Conservation (phyloP, 2,797 vertebrate species). For the Clarias platycephalus region DNA sequence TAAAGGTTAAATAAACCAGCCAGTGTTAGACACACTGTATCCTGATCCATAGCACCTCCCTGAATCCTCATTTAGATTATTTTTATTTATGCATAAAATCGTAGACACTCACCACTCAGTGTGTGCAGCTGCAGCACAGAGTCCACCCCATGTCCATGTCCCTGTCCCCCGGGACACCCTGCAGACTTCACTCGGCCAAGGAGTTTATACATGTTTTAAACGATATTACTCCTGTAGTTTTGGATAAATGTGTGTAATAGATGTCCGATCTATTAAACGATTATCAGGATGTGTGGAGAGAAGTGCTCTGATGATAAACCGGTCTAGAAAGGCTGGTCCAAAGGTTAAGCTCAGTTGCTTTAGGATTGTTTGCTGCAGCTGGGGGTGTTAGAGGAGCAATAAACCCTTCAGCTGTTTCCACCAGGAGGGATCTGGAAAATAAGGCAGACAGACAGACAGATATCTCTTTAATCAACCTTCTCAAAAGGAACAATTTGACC, state of each 20-base stretch:
- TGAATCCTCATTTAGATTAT: not conserved
- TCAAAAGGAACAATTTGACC: not conserved
- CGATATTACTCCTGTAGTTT: not conserved
- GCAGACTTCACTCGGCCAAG: not conserved
- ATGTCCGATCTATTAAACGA: not conserved
- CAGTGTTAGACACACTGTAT: not conserved
- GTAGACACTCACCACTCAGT: slow-evolving; percentile 68
- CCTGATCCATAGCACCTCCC: not conserved
- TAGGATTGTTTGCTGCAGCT: not conserved
- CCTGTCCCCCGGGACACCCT: not conserved
- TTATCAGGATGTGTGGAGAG: not conserved
- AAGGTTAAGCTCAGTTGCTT: not conserved
- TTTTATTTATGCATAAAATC: not conserved
- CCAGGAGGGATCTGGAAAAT: not conserved
- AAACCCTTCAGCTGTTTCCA: not conserved
- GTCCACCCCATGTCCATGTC: not conserved
- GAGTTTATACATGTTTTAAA: not conserved
- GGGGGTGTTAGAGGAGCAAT: not conserved
- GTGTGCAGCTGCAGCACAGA: not conserved
- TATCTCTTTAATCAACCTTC: not conserved
- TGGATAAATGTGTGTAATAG: not conserved
- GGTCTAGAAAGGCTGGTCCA: not conserved
- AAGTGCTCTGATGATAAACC: not conserved
- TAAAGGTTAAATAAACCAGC: not conserved
- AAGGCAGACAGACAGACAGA: not conserved